These are phyloP conservation scores for Rana temporaria DNA, from an alignment of 2,113 vertebrate genomes.

Conservation along the genomic window DNA sequence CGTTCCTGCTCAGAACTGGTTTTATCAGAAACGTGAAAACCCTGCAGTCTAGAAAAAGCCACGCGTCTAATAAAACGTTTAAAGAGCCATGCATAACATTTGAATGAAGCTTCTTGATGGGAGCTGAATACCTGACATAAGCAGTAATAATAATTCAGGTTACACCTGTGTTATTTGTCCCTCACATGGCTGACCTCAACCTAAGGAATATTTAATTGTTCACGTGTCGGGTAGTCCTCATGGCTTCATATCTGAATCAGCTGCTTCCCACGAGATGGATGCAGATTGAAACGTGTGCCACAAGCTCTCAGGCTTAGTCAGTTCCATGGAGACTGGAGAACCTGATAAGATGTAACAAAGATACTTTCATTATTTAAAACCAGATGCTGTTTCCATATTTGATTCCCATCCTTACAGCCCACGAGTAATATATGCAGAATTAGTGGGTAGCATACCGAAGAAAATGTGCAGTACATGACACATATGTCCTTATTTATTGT, in stretches of 20 bases:
- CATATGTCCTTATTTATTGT: too few species aligned
- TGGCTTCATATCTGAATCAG: slow-evolving; percentile 11
- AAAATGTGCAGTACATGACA: too few species aligned
- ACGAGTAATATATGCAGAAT: too few species aligned
- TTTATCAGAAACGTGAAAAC: neutral
- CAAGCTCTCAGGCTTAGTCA: neutral
- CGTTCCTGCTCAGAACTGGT: neutral
- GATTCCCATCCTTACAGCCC: too few species aligned
- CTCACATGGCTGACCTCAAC: neutral
- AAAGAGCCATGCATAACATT: neutral
- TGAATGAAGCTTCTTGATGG: neutral
- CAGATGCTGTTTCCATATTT: too few species aligned
- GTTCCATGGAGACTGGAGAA: too few species aligned
- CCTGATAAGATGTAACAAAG: too few species aligned
- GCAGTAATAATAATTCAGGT: neutral
- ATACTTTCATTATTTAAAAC: too few species aligned
- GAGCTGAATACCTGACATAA: neutral
- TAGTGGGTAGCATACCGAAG: too few species aligned
- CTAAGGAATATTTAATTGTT: neutral
- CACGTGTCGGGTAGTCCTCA: neutral
- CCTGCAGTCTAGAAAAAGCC: too few species aligned
- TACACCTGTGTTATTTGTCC: neutral
- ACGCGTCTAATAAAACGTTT: neutral
- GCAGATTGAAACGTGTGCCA: too few species aligned
- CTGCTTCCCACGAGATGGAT: neutral